These are phyloP conservation scores for Agonum fuliginosum DNA, from an alignment of 2,888 invertebrate species.

Conservation along the genomic window DNA sequence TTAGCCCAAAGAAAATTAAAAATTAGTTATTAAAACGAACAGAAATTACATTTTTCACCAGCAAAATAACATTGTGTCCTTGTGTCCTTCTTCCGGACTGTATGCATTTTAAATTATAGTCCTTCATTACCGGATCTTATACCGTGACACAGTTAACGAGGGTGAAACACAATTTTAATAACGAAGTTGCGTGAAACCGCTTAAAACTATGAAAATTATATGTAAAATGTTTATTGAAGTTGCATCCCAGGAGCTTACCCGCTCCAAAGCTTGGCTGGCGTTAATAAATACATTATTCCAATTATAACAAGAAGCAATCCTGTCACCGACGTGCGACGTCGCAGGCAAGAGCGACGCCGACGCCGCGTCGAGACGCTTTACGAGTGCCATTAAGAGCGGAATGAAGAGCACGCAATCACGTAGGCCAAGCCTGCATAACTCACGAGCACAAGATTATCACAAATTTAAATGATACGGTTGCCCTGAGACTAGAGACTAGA, in stretches of 20 bases:
- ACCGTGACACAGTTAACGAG: constrained; percentile 27
- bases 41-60: too few species aligned
- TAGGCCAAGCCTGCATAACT: constrained; percentile 65
- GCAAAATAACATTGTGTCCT: too few species aligned
- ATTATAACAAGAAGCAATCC: constrained; percentile 56
- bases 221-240: constrained; percentile 40
- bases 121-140: too few species aligned
- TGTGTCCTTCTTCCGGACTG: too few species aligned
- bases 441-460: constrained; percentile 68
- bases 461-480: constrained; percentile 69
- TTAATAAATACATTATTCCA: constrained; percentile 54
- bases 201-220: constrained; percentile 45
- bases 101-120: too few species aligned
- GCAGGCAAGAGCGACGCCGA: not conserved
- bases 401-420: constrained; percentile 52
- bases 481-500: constrained; percentile 63
- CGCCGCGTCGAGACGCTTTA: constrained; percentile 30
- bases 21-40: too few species aligned
- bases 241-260: not conserved
- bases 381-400: constrained; percentile 49
- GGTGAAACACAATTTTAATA: constrained; percentile 41
- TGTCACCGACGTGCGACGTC: constrained; percentile 1
- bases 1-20: too few species aligned
- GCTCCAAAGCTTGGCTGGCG: constrained; percentile 6
- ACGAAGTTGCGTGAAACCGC: constrained; percentile 46